These are phyloP conservation scores for Lutjanus campechanus DNA, from an alignment of 2,797 vertebrate genomes.

Conservation along the genomic window DNA sequence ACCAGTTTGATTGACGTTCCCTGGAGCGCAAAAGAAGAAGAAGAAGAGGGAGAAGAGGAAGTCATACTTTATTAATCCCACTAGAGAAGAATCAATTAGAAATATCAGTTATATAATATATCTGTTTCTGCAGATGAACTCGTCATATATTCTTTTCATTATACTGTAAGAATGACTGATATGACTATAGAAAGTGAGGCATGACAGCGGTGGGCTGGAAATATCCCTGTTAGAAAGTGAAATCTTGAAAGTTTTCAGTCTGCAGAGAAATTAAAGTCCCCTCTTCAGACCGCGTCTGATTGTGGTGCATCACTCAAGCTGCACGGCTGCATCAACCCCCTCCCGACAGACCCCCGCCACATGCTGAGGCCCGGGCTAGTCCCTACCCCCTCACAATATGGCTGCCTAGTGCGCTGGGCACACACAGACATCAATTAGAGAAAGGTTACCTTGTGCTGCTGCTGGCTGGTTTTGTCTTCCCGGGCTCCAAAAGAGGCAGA, in stretches of 20 bases:
- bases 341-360: slow-evolving; percentile 58
- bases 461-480: slow-evolving; percentile 69
- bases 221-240: neutral
- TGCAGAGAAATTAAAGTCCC: slow-evolving; percentile 34
- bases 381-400: slow-evolving; percentile 75
- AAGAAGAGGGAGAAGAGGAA: too few species aligned
- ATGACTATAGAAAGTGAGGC: neutral
- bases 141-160: neutral
- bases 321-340: slow-evolving; percentile 72
- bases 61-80: too few species aligned
- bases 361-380: slow-evolving; percentile 71
- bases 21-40: too few species aligned
- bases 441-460: slow-evolving; percentile 87
- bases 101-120: too few species aligned
- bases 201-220: neutral
- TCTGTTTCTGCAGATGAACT: too few species aligned
- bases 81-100: too few species aligned
- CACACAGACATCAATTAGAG: slow-evolving; percentile 86
- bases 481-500: slow-evolving; percentile 62
- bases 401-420: slow-evolving; percentile 68
- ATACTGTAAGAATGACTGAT: neutral
- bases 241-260: slow-evolving; percentile 13
- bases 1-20: too few species aligned
- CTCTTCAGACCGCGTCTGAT: slow-evolving; percentile 53
- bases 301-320: slow-evolving; percentile 71